These are phyloP conservation scores for Limnodromus scolopaceus DNA, from an alignment of 2,797 vertebrate genomes.

Conservation along the genomic window DNA sequence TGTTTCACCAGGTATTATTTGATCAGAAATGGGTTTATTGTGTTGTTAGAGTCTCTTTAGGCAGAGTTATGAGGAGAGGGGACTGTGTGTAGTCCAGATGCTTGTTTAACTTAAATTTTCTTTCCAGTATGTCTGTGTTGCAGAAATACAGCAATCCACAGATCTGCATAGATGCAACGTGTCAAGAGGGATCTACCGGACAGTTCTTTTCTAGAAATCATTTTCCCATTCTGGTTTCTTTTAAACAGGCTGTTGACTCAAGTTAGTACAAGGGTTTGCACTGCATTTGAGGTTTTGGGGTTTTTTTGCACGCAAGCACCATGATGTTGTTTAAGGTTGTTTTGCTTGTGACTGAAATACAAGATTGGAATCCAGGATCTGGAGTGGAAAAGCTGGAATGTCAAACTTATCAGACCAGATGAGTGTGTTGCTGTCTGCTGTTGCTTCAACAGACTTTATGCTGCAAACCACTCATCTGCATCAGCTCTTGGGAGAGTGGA, in stretches of 20 bases:
- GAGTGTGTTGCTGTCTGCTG: neutral
- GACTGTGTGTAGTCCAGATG: neutral
- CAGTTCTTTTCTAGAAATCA: neutral
- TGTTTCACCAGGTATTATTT: neutral
- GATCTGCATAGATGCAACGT: neutral
- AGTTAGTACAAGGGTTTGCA: neutral
- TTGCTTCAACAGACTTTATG: neutral
- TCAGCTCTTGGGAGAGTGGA: neutral
- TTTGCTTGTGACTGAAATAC: neutral
- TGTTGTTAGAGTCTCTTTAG: neutral
- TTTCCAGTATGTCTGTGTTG: neutral
- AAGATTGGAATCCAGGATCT: neutral
- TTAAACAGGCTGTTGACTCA: neutral
- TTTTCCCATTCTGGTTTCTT: neutral
- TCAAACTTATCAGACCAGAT: neutral
- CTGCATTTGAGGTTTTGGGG: neutral
- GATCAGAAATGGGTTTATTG: neutral
- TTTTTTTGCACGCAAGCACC: neutral
- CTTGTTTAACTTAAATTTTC: neutral
- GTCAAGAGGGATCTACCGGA: neutral
- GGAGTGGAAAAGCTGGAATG: neutral
- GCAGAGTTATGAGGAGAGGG: neutral
- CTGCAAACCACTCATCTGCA: neutral
- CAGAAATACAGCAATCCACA: neutral
- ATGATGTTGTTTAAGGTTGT: neutral